Percentiles rank a stretch among this genome's conserved stretches.
Conservation (phyloP, 2,113 vertebrate species). For the Zapus hudsonius region DNA sequence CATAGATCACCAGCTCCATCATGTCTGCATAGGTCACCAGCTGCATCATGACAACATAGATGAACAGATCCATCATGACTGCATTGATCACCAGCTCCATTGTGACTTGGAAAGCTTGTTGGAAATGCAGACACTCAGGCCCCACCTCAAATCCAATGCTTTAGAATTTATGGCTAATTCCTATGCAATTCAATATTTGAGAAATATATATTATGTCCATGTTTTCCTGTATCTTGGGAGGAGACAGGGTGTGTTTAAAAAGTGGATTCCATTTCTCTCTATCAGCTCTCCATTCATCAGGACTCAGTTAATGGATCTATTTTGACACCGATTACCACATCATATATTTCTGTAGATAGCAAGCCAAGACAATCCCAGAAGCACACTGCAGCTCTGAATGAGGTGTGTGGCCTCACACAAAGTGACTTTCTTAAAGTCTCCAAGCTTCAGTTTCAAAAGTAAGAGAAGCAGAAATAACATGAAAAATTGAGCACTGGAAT, state of each 20-base stretch:
- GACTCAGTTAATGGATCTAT: background rate
- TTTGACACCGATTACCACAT: background rate
- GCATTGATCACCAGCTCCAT: background rate
- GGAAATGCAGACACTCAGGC: background rate
- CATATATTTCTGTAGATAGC: background rate
- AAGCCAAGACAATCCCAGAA: background rate
- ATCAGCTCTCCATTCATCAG: background rate
- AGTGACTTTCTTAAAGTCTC: background rate
- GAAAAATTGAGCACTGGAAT: conserved; percentile 63
- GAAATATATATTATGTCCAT: conserved; percentile 15
- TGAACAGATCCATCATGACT: too few relatives aligned
- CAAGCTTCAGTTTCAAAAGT: background rate
- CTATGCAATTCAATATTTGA: conserved; percentile 8
- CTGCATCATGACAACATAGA: too few relatives aligned
- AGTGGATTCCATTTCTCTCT: background rate
- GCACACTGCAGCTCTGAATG: background rate
- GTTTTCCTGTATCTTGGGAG: background rate
- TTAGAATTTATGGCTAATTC: background rate
- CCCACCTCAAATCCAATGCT: background rate
- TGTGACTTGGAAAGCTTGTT: background rate
- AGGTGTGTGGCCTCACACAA: background rate
- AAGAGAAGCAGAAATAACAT: background rate
- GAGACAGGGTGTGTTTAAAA: background rate
- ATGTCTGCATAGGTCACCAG: too few relatives aligned
- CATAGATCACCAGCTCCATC: background rate